phyloP scores from a whole-genome alignment of 2,113 vertebrate species.

The Thinocorus orbignyianus region DNA sequence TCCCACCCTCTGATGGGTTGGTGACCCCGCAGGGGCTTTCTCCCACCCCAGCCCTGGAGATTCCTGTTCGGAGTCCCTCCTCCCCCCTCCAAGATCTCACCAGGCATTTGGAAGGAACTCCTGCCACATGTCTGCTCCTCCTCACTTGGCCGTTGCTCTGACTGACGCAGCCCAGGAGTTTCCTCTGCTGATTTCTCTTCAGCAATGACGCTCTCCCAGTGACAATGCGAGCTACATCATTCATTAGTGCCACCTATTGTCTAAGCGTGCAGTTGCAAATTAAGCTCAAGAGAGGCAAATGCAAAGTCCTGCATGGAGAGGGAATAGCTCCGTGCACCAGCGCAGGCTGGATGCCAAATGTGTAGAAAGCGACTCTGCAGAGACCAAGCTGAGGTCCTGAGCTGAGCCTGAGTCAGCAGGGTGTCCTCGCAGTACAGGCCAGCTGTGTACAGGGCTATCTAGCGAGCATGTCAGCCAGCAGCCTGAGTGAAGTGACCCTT shows the following conservation, averaged over 20 bases:
- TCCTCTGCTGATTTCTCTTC: neutral
- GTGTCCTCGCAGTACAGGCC: neutral
- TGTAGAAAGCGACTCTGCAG: rapidly evolving
- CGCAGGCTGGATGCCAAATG: neutral
- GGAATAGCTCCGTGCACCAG: neutral
- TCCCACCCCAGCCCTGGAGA: neutral
- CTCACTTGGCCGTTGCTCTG: neutral
- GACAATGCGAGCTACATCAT: neutral
- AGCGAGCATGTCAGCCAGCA: neutral
- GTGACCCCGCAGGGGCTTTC: neutral
- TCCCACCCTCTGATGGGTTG: neutral
- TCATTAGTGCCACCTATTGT: constrained; percentile 48
- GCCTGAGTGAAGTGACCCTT: neutral
- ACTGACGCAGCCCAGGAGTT: neutral
- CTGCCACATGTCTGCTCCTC: constrained; percentile 48
- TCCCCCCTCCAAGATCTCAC: neutral
- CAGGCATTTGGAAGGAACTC: constrained; percentile 9
- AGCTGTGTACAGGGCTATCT: rapidly evolving
- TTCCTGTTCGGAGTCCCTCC: rapidly evolving
- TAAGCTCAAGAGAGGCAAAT: neutral
- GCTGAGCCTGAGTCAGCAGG: neutral
- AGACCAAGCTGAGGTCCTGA: neutral
- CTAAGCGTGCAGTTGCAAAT: neutral
- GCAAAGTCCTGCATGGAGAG: neutral
- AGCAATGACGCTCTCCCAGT: neutral